phyloP scores from a whole-genome alignment of 2,888 invertebrate genomes.

The Sphaerophoria rueppellii region DNA sequence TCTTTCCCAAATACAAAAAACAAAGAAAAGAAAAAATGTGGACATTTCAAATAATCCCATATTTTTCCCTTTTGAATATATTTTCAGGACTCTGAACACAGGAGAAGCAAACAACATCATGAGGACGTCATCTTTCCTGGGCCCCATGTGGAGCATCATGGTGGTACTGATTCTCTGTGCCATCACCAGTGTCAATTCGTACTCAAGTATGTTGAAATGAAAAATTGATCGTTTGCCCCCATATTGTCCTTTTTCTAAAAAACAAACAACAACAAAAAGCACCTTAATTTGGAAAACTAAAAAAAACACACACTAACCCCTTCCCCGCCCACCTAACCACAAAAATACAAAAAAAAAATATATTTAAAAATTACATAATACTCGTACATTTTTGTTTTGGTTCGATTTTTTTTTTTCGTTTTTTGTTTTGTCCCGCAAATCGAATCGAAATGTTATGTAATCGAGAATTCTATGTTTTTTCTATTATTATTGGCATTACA shows the following conservation, averaged over 20 bases:
- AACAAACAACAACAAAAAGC: background rate
- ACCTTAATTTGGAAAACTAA: conserved; percentile 5
- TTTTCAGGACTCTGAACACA: conserved; percentile 56
- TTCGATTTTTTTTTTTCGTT: conserved; percentile 60
- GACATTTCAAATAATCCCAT: conserved; percentile 55
- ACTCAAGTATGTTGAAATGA: conserved; percentile 80
- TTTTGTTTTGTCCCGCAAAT: conserved; percentile 70
- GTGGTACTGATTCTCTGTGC: conserved; percentile 76
- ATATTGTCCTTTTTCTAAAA: conserved; percentile 4
- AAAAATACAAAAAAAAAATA: conserved; percentile 32
- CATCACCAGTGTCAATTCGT: conserved; percentile 79
- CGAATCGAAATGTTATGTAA: conserved; percentile 74
- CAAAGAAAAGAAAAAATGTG: conserved; percentile 25
- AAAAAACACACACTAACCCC: conserved; percentile 51
- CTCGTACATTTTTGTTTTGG: conserved; percentile 55
- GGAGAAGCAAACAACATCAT: conserved; percentile 27
- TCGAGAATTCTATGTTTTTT: conserved; percentile 70
- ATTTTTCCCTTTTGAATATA: conserved; percentile 34
- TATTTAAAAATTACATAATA: background rate
- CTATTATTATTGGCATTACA: conserved; percentile 73
- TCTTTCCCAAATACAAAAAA: background rate
- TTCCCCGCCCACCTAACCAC: background rate
- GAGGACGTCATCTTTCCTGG: conserved; percentile 57
- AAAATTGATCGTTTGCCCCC: conserved; percentile 58
- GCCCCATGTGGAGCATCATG: conserved; percentile 63